A percentile compares a stretch with the other conserved stretches of the same genome.
phyloP scores from a whole-genome alignment of 1,140 invertebrate genomes.

The Heterodera schachtii region DNA sequence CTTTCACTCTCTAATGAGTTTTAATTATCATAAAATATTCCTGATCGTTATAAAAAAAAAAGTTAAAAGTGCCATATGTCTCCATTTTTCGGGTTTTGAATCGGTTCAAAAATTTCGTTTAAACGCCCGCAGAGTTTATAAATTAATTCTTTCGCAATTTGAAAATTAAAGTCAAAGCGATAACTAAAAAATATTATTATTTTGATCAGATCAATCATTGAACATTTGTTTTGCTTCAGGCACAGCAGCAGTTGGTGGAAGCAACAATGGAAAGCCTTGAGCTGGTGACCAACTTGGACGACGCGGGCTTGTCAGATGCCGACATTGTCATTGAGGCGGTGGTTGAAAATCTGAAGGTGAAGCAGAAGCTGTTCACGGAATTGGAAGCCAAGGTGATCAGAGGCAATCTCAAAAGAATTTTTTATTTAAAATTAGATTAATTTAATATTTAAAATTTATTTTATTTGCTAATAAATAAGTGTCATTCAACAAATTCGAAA shows the following conservation, averaged over 20 bases:
- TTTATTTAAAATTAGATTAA: no score
- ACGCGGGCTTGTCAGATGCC: slow-evolving; percentile 47
- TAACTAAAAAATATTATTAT: no score
- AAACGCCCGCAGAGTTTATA: no score
- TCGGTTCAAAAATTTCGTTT: no score
- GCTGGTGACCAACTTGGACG: slow-evolving; percentile 37
- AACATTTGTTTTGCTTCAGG: not conserved
- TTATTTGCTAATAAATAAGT: no score
- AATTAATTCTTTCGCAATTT: no score
- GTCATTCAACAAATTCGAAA: not conserved
- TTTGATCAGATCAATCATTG: not conserved
- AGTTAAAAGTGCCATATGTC: no score
- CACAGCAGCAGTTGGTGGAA: slow-evolving; percentile 45
- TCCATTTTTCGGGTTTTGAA: no score
- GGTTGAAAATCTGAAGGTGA: slow-evolving; percentile 60
- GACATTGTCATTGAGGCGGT: slow-evolving; percentile 60
- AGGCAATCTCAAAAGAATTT: no score
- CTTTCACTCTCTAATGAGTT: not conserved
- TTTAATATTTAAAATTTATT: slow-evolving; percentile 14
- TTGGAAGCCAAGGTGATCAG: slow-evolving; percentile 31
- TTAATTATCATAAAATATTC: no score
- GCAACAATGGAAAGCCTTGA: slow-evolving; percentile 34
- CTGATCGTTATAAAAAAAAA: no score
- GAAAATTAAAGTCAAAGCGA: no score
- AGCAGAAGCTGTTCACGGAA: slow-evolving; percentile 50